Conservation (phyloP, 2,888 invertebrate genomes). For the Pandemis corylana region DNA sequence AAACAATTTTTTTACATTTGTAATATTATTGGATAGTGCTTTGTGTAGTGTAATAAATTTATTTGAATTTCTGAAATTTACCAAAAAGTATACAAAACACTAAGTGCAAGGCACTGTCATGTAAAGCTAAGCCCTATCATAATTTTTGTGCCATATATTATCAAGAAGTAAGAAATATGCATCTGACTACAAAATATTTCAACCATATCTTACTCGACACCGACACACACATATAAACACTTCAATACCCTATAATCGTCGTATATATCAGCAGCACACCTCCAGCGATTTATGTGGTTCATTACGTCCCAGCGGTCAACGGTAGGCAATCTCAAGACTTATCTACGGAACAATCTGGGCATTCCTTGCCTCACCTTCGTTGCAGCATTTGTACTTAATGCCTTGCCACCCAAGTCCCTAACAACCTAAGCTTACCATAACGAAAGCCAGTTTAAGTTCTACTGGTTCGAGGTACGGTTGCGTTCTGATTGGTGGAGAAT, state of each 20-base stretch:
- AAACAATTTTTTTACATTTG: no score
- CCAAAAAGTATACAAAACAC: no score
- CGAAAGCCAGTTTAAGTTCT: background rate
- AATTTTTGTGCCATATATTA: no score
- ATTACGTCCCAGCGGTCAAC: constrained; percentile 58
- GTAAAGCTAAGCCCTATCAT: no score
- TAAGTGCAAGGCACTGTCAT: no score
- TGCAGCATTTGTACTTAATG: constrained; percentile 72
- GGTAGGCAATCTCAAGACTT: constrained; percentile 52
- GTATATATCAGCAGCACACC: constrained; percentile 40
- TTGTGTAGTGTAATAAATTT: no score
- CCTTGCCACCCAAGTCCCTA: constrained; percentile 30
- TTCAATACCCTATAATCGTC: constrained; percentile 25
- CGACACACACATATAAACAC: background rate
- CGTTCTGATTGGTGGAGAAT: background rate
- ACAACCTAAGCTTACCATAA: background rate
- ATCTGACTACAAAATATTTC: background rate
- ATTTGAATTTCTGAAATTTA: no score
- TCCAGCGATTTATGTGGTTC: constrained; percentile 62
- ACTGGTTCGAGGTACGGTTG: background rate
- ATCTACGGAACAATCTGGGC: constrained; percentile 66
- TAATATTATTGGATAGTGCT: no score
- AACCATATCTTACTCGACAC: background rate
- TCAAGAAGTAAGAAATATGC: no score
- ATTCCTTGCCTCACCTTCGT: constrained; percentile 69